A percentile compares a stretch with the other conserved stretches of the same genome.
phyloP scores from a whole-genome alignment of 2,888 invertebrate species.

The Drosophila koepferae region DNA sequence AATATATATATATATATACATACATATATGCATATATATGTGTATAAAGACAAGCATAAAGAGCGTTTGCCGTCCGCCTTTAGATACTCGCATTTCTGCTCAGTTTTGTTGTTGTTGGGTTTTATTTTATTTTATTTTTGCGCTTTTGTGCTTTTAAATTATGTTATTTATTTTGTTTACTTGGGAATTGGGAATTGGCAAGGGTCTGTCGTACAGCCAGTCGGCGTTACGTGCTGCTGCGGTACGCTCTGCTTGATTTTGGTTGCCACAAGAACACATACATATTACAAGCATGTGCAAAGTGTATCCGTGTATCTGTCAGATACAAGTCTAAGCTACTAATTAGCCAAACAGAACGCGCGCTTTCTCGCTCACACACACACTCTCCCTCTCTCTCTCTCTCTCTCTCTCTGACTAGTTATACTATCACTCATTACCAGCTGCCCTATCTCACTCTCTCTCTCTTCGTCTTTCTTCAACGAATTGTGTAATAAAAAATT shows the following conservation, averaged over 20 bases:
- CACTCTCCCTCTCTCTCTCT: neutral
- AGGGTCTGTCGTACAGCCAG: slow-evolving; percentile 56
- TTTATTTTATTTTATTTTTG: slow-evolving; percentile 22
- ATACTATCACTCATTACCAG: neutral
- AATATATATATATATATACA: slow-evolving; percentile 2
- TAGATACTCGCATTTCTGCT: slow-evolving; percentile 58
- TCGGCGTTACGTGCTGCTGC: slow-evolving; percentile 46
- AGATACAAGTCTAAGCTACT: slow-evolving; percentile 38
- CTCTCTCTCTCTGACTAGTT: neutral
- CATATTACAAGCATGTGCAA: slow-evolving; percentile 53
- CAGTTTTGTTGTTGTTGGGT: slow-evolving; percentile 36
- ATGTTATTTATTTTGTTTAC: slow-evolving; percentile 74
- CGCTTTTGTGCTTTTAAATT: slow-evolving; percentile 55
- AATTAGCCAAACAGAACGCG: slow-evolving; percentile 40
- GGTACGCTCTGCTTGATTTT: slow-evolving; percentile 43
- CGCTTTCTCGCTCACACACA: slow-evolving; percentile 1
- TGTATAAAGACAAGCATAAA: slow-evolving; percentile 40
- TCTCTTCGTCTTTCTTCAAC: slow-evolving; percentile 21
- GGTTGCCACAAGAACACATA: slow-evolving; percentile 14
- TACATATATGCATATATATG: neutral
- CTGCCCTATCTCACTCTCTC: neutral
- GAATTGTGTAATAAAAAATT: slow-evolving; percentile 78
- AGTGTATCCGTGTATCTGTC: slow-evolving; percentile 48
- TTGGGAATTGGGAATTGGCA: slow-evolving; percentile 68
- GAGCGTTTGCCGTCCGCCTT: slow-evolving; percentile 39